phyloP scores from a whole-genome alignment of 2,113 vertebrate genomes.

The Puntigrus tetrazona region DNA sequence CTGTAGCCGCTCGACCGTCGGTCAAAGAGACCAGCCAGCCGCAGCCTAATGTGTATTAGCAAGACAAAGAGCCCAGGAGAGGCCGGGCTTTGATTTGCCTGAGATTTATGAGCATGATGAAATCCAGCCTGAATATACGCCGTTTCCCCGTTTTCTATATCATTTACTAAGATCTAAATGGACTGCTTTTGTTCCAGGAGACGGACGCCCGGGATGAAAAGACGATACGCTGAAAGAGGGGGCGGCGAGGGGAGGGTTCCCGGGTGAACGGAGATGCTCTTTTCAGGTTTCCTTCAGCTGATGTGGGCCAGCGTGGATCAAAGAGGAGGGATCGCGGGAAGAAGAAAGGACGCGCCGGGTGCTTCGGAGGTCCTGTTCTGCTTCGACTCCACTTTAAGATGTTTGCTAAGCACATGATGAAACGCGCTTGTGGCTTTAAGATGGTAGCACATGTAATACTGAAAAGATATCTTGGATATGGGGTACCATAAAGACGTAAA shows the following conservation, averaged over 20 bases:
- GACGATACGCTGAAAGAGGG: constrained; percentile 66
- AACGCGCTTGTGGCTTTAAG: constrained; percentile 10
- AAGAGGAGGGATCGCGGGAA: constrained; percentile 22
- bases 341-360: constrained; percentile 29
- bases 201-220: constrained; percentile 66
- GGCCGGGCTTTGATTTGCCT: constrained; percentile 75
- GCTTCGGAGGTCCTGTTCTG: constrained; percentile 34
- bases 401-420: constrained; percentile 19
- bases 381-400: constrained; percentile 14
- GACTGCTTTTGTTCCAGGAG: constrained; percentile 68
- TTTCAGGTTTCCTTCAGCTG: constrained; percentile 68
- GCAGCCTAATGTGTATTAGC: constrained; percentile 78
- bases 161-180: constrained; percentile 75
- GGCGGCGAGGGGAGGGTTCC: constrained; percentile 46
- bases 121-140: constrained; percentile 73
- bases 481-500: not conserved
- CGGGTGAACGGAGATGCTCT: constrained; percentile 54
- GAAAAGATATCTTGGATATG: too few species aligned
- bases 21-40: constrained; percentile 79
- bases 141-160: constrained; percentile 69
- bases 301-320: constrained; percentile 42
- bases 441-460: not conserved
- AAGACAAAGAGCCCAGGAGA: constrained; percentile 74
- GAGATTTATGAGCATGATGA: constrained; percentile 80
- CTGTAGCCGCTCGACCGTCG: constrained; percentile 68